A percentile compares a stretch with the other conserved stretches of the same genome.
These are phyloP conservation scores for Lagopus muta DNA, from an alignment of 2,113 vertebrate species.

Conservation along the genomic window DNA sequence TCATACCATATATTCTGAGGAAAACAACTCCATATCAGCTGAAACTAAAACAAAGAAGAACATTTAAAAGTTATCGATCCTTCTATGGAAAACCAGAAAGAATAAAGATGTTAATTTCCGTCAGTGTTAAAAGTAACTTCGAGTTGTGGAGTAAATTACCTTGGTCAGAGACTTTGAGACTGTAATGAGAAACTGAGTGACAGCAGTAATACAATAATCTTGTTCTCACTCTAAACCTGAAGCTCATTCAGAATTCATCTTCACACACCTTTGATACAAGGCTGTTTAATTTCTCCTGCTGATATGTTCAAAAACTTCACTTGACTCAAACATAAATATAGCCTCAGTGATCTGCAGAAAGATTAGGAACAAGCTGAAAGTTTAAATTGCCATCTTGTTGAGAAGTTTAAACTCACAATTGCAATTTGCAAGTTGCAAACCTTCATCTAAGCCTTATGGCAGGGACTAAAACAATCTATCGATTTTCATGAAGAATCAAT, in stretches of 20 bases:
- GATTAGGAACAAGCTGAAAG: constrained; percentile 1
- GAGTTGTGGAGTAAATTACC: background rate
- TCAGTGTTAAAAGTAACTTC: background rate
- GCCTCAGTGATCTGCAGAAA: background rate
- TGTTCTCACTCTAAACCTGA: background rate
- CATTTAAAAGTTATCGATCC: background rate
- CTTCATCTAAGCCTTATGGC: background rate
- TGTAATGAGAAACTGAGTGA: constrained; percentile 2
- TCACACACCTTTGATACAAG: background rate
- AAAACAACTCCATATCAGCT: too few relatives aligned
- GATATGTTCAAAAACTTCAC: background rate
- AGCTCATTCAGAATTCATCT: background rate
- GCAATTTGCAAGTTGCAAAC: background rate
- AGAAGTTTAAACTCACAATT: constrained; percentile 19
- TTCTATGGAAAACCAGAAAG: constrained; percentile 3
- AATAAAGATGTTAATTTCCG: background rate
- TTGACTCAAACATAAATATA: background rate
- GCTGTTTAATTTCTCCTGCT: background rate
- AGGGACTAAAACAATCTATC: background rate
- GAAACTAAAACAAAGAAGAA: background rate
- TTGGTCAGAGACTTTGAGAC: background rate
- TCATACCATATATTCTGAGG: too few relatives aligned
- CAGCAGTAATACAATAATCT: background rate
- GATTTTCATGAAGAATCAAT: background rate
- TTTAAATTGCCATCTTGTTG: background rate